Percentiles rank a stretch among this genome's conserved stretches.
These are phyloP conservation scores for Himalopsyche anomala DNA, from an alignment of 2,888 invertebrate species.

Conservation along the genomic window DNA sequence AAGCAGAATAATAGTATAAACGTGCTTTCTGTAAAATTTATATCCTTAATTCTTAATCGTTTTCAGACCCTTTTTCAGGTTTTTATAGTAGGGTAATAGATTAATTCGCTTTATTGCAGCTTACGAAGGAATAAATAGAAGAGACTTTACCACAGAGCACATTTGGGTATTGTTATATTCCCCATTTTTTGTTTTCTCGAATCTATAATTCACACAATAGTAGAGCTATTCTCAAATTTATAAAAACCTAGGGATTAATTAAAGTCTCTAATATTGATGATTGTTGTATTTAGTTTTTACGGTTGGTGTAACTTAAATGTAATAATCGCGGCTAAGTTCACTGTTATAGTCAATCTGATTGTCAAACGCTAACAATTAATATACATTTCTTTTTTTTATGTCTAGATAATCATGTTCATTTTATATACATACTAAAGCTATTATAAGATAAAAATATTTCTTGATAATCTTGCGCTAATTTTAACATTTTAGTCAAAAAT, in stretches of 20 bases:
- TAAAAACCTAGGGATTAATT: not conserved
- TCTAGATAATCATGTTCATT: too few relatives aligned
- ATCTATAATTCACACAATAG: slow-evolving; percentile 46
- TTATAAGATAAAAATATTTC: too few relatives aligned
- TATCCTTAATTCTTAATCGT: slow-evolving; percentile 44
- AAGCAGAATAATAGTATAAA: slow-evolving; percentile 2
- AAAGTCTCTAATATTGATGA: too few relatives aligned
- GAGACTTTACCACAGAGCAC: not conserved
- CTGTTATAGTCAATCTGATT: too few relatives aligned
- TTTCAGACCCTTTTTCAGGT: slow-evolving; percentile 46
- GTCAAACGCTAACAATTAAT: too few relatives aligned
- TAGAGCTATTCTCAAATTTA: not conserved
- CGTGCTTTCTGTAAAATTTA: slow-evolving; percentile 13
- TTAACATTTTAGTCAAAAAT: too few relatives aligned
- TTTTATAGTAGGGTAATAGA: slow-evolving; percentile 36
- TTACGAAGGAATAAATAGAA: slow-evolving; percentile 45
- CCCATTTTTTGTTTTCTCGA: slow-evolving; percentile 47
- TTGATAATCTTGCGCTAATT: too few relatives aligned
- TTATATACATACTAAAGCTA: too few relatives aligned
- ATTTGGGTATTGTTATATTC: slow-evolving; percentile 43
- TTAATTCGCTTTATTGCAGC: slow-evolving; percentile 48
- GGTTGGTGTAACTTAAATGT: too few relatives aligned
- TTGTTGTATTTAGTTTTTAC: too few relatives aligned
- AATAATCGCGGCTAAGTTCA: too few relatives aligned
- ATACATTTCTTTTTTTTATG: too few relatives aligned